Evolutionary conservation across 2,113 vertebrate species (phyloP), one percentile per base, ranked within the genome.

Genomic region (Gnathonemus longibarbis): DNA sequence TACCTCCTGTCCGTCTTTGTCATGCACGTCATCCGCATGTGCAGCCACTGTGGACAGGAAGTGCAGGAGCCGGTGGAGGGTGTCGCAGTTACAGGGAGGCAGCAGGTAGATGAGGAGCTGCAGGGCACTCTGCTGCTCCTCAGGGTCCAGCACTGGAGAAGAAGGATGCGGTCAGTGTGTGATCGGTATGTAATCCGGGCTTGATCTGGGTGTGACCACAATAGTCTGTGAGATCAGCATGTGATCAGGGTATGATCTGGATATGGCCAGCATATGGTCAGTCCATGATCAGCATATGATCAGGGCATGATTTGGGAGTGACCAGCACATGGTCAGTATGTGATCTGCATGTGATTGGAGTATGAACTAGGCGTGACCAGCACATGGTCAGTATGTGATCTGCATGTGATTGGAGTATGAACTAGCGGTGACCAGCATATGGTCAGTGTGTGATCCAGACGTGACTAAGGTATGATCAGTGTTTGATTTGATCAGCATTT

Each of bases 51-150:
- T 97, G 92, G 97, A 97, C 93, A 99, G 96, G 95, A 99, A 97
- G 92, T 97, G 95, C 19, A 99, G 96, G 91, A 99, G 96, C 48
- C 97, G 95, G 92, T 99, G 97, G 56, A 99, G 96, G 2, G 98
- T 99, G 94, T 99, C 98, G 42, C 97, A 98, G 95, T 99, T 99
- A 93, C 98, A 99, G 89, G 98, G 96, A 92, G 98, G 98, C 94
- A 99, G 97, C 94, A 99, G 95, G 95, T 97, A 99, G 91, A 99
- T 95, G 93, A 99, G 97, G 90, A 99, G 97, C 94, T 98, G 97
- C 91, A 98, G 94, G 91, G 96, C 95, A 85, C 93, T 95, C 90
- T 95, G 93, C 93, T 97, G 98, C 84, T 98, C 97, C 92, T 97
- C 96, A 52, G 95, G 91, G 88, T 99, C 97, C 95, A 99, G 94